A percentile compares a stretch with the other conserved stretches of the same genome.
phyloP scores from a whole-genome alignment of 2,113 vertebrate genomes.

The Chrysochloris asiatica region DNA sequence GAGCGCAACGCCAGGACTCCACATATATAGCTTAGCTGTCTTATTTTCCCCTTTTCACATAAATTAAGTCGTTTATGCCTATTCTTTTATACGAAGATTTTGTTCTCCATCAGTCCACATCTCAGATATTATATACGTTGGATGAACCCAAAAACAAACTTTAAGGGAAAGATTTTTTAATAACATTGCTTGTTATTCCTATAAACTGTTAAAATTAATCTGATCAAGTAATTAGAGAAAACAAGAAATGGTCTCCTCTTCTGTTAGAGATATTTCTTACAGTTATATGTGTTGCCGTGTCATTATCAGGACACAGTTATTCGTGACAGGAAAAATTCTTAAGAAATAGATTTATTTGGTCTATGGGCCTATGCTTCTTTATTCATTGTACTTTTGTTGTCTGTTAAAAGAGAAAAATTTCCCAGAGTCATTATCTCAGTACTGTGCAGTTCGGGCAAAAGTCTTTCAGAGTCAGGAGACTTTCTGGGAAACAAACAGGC shows the following conservation, averaged over 20 bases:
- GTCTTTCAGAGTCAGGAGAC: not conserved
- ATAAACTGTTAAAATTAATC: constrained; percentile 35
- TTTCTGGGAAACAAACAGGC: constrained; percentile 9
- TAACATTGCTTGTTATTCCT: constrained; percentile 17
- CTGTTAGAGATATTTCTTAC: constrained; percentile 29
- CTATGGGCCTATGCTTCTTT: not conserved
- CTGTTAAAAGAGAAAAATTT: constrained; percentile 2
- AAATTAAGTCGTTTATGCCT: too few relatives aligned
- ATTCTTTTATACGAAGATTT: not conserved
- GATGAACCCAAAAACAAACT: not conserved
- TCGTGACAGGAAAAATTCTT: not conserved
- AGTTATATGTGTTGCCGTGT: not conserved
- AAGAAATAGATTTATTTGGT: constrained; percentile 9
- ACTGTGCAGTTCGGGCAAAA: not conserved
- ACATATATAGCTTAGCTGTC: too few relatives aligned
- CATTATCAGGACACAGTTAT: constrained; percentile 2
- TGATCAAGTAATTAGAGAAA: constrained; percentile 24
- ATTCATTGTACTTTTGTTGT: not conserved
- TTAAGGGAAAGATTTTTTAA: not conserved
- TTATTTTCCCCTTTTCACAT: too few relatives aligned
- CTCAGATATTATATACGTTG: not conserved
- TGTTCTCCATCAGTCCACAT: not conserved
- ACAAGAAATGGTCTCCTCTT: not conserved
- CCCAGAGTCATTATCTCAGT: not conserved
- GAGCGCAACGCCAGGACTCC: too few relatives aligned